Conservation (phyloP, 2,888 invertebrate species). For the Mimas tiliae region DNA sequence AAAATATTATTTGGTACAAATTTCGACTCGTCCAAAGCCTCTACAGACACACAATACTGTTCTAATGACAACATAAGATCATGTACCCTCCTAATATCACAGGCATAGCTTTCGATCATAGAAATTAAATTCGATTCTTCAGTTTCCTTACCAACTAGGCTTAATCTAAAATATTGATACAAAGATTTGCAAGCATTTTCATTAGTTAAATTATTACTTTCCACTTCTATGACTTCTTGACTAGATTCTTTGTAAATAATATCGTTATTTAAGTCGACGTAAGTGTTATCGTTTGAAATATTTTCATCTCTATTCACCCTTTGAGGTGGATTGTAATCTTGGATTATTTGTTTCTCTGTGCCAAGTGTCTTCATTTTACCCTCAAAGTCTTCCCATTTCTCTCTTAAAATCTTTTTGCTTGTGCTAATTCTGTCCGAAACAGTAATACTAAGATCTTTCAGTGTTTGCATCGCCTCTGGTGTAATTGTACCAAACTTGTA, state of each 20-base stretch:
- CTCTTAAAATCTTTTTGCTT: conserved; percentile 81
- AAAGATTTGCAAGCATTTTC: conserved; percentile 68
- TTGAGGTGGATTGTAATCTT: conserved; percentile 46
- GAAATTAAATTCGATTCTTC: conserved; percentile 74
- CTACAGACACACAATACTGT: conserved; percentile 71
- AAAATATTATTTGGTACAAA: conserved; percentile 73
- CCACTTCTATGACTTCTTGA: conserved; percentile 72
- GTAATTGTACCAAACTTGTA: conserved; percentile 66
- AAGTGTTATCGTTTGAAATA: conserved; percentile 34
- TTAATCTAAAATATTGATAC: conserved; percentile 78
- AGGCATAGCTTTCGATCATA: conserved; percentile 69
- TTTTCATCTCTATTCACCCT: conserved; percentile 33
- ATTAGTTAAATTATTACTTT: conserved; percentile 61
- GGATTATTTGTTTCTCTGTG: conserved; percentile 56
- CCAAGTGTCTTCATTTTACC: conserved; percentile 76
- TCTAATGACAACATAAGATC: conserved; percentile 70
- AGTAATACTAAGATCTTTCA: conserved; percentile 78
- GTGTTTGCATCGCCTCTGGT: conserved; percentile 78
- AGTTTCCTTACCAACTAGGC: conserved; percentile 68
- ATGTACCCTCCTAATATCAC: conserved; percentile 78
- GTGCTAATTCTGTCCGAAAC: conserved; percentile 81
- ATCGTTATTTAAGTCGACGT: conserved; percentile 49
- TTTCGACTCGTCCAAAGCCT: conserved; percentile 68
- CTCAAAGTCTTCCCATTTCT: conserved; percentile 83
- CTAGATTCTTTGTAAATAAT: conserved; percentile 79